Evolutionary conservation across 2,888 invertebrate genomes (phyloP).

Genomic region (Pristionchus mayeri): DNA sequence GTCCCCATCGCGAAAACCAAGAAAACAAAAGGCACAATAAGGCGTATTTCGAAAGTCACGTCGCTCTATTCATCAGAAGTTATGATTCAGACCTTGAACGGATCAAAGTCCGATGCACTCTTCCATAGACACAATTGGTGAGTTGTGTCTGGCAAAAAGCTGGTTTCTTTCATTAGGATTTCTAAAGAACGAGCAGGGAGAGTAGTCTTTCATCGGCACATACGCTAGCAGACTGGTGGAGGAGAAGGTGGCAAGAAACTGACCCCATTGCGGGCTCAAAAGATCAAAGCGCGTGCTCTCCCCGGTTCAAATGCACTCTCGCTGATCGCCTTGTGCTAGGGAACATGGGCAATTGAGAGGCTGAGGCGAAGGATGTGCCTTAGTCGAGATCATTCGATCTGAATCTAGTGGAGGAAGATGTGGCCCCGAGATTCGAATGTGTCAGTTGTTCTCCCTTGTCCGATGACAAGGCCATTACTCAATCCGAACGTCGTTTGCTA

Average conservation of each 20-base stretch:
- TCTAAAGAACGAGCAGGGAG: too few species aligned
- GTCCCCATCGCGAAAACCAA: too few species aligned
- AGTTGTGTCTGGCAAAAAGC: too few species aligned
- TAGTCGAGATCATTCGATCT: background rate
- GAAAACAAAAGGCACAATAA: too few species aligned
- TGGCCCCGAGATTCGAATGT: background rate
- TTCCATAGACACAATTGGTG: too few species aligned
- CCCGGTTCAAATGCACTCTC: too few species aligned
- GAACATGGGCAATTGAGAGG: background rate
- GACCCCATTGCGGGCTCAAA: background rate
- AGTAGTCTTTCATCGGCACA: background rate
- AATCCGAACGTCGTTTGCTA: constrained; percentile 14
- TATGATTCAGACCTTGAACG: too few species aligned
- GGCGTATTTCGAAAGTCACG: too few species aligned
- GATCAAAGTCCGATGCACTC: too few species aligned
- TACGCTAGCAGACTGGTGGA: background rate
- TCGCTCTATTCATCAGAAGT: too few species aligned
- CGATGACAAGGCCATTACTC: background rate
- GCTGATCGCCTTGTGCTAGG: too few species aligned
- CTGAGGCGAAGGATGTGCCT: background rate
- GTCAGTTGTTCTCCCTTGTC: background rate
- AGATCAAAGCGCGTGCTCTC: constrained; percentile 24
- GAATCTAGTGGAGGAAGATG: background rate
- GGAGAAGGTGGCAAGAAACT: background rate
- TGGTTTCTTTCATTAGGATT: too few species aligned